Percentiles rank a stretch among this genome's conserved stretches.
Conservation (phyloP, 2,113 vertebrate species). For the Mesoclemmys tuberculata region DNA sequence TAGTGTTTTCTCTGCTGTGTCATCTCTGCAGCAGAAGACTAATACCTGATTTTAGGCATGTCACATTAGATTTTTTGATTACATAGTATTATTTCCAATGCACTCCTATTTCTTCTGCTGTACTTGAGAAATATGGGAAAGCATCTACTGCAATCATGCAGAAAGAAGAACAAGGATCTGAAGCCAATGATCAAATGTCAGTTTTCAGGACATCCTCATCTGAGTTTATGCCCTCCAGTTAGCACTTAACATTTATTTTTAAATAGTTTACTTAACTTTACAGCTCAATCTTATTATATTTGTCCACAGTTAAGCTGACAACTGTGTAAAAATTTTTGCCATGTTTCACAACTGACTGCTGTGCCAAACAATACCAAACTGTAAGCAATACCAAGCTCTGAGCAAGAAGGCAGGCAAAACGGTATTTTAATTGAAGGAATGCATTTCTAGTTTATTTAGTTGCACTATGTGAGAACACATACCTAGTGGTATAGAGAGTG, state of each 20-base stretch:
- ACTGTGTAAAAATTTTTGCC: background rate
- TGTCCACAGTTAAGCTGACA: background rate
- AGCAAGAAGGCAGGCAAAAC: background rate
- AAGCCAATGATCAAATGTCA: background rate
- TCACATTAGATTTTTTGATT: background rate
- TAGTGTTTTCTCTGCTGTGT: background rate
- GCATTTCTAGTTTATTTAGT: background rate
- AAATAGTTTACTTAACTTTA: background rate
- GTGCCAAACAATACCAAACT: background rate
- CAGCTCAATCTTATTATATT: background rate
- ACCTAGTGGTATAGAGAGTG: background rate
- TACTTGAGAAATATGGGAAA: background rate
- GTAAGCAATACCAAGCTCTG: background rate
- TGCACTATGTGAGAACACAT: background rate
- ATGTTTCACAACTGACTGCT: background rate
- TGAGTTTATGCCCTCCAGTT: background rate
- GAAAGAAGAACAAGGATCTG: background rate
- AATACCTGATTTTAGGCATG: background rate
- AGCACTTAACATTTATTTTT: background rate
- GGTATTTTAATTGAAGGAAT: background rate
- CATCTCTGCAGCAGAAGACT: accelerated
- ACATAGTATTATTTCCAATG: background rate
- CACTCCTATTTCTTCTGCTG: background rate
- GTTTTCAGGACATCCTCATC: background rate
- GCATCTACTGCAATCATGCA: background rate